Evolutionary conservation across 2,888 invertebrate species (phyloP).

Genomic region (Agrotis clavis): DNA sequence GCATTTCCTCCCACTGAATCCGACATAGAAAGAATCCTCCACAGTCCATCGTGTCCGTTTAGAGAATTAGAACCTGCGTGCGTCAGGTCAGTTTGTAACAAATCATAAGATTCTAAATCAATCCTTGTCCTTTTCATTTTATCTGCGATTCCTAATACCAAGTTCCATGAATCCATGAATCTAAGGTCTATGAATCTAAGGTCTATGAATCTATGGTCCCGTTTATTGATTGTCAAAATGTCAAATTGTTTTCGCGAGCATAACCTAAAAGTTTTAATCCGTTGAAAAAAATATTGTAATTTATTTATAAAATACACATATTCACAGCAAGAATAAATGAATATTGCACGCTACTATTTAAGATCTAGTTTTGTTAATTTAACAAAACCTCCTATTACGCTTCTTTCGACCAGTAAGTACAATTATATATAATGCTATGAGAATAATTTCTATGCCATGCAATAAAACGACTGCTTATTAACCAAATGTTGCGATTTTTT

Average conservation of each 20-base stretch:
- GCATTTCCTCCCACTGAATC: too few species aligned
- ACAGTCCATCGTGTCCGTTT: too few species aligned
- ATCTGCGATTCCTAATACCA: too few species aligned
- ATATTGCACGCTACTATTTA: slow-evolving; percentile 55
- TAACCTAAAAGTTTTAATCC: slow-evolving; percentile 28
- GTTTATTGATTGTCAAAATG: slow-evolving; percentile 48
- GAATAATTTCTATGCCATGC: slow-evolving; percentile 9
- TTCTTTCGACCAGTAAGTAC: slow-evolving; percentile 57
- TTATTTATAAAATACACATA: slow-evolving; percentile 12
- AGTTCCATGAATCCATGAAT: too few species aligned
- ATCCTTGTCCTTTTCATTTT: too few species aligned
- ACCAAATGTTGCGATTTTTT: neutral
- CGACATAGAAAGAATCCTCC: too few species aligned
- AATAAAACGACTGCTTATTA: neutral
- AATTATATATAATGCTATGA: neutral
- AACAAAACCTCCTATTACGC: slow-evolving; percentile 47
- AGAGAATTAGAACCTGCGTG: too few species aligned
- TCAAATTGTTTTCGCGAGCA: slow-evolving; percentile 19
- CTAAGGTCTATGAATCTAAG: too few species aligned
- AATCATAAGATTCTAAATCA: too few species aligned
- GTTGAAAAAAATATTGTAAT: slow-evolving; percentile 10
- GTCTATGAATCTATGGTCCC: neutral
- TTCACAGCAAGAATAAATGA: slow-evolving; percentile 59
- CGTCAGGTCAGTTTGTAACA: too few species aligned
- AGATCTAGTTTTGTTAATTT: slow-evolving; percentile 52